Evolutionary conservation across 2,797 vertebrate species (phyloP).

Genomic region (Allobates femoralis): DNA sequence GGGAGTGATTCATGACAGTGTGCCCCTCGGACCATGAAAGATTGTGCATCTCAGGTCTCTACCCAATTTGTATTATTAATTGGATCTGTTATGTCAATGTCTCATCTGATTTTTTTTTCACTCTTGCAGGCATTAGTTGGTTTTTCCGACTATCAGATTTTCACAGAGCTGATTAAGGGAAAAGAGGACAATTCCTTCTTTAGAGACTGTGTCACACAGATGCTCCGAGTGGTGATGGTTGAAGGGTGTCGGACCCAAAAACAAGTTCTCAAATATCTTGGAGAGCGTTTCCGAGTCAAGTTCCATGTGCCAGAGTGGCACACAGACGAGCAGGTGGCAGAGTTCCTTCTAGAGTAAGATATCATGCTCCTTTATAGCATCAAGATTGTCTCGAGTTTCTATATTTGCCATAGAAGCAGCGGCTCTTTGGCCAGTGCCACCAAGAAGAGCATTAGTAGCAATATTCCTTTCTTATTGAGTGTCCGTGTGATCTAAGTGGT

Average conservation of each 20-base stretch:
- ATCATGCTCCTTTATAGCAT: background rate
- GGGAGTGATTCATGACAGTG: background rate
- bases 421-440: background rate
- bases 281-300: conserved; percentile 92
- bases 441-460: no score
- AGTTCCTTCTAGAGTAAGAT: conserved; percentile 86
- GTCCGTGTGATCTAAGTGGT: no score
- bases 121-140: conserved; percentile 86
- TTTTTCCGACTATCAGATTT: conserved; percentile 94
- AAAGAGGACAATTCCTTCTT: conserved; percentile 90
- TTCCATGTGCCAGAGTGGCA: conserved; percentile 91
- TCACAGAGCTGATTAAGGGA: conserved; percentile 90
- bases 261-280: conserved; percentile 87
- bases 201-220: conserved; percentile 87
- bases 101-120: background rate
- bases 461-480: no score
- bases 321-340: conserved; percentile 85
- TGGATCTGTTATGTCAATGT: background rate
- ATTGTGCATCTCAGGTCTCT: no score
- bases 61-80: background rate
- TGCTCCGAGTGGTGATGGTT: conserved; percentile 87
- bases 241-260: conserved; percentile 83
- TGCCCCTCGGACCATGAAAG: no score
- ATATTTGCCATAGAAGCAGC: background rate
- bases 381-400: background rate